Evolutionary conservation across 2,888 invertebrate genomes (phyloP), one percentile per base, ranked within the genome.

Genomic region (Caenorhabditis wallacei): DNA sequence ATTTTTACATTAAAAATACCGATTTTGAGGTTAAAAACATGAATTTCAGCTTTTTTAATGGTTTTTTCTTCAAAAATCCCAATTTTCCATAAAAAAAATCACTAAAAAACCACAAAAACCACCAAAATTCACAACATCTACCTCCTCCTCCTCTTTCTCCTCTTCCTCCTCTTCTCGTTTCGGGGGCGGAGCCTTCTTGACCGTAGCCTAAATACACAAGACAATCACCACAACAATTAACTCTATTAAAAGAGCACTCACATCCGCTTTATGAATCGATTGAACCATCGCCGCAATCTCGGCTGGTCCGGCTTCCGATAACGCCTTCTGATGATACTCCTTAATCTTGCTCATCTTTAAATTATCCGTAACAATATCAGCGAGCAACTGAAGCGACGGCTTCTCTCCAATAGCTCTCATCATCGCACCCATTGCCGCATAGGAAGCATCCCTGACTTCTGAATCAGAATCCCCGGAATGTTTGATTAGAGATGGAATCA

Each of bases 401-500:
- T 97, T 97, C 91, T 98, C 98, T 1, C 97, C 96, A 13, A 98
- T 95, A 4, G 97, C 94, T 93, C 97, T 97, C 94, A 97, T 95
- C 0, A 96, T 95, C 0, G 97, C 97, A 11, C 98, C 99, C 18
- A 99, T 93, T 0, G 98, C 97, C 92, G 96, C 96, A 0, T 96
- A 96, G 0, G 97, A 95, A 76, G 95, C 95, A 92, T 99, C 98
- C 88, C 98, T 94, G 0, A 98, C 98, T 1, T 94, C 94, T 0
- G 96, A 96, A 93, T 98, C 97, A 93, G 94, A 92, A 92, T 94
- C 93, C 26, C 85, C 88, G 0, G 90, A 87, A 74, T 87, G 88
- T 86, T 91, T 91, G 35, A 88, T 85, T 2, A 91, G 80, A 3
- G 86, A 59, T 8, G 89, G 88, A 51, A 92, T 89, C 69, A 93